Percentiles rank a stretch among this genome's conserved stretches.
Conservation (phyloP, 2,113 vertebrate genomes). For the Grammomys dolichurus region DNA sequence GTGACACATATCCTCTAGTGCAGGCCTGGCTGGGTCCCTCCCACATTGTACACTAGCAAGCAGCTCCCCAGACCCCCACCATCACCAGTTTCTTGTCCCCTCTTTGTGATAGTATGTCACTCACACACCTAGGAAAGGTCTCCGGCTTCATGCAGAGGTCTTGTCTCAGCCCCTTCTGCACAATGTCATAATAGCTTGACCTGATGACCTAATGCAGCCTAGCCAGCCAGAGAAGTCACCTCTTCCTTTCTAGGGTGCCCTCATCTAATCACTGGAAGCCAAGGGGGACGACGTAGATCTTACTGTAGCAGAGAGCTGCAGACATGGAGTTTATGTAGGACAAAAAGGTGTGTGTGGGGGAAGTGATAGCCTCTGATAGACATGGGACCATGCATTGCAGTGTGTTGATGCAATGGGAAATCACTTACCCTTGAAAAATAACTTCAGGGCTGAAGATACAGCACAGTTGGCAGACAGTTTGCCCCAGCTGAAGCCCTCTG, state of each 20-base stretch:
- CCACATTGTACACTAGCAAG: background rate
- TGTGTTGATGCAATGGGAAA: background rate
- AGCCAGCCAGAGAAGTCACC: background rate
- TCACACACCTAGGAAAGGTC: background rate
- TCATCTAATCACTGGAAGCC: background rate
- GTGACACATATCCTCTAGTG: accelerated
- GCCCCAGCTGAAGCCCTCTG: background rate
- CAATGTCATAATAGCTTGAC: accelerated
- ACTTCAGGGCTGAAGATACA: background rate
- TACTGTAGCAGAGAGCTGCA: too few relatives aligned
- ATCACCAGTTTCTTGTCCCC: accelerated
- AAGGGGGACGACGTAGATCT: background rate
- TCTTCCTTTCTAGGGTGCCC: accelerated
- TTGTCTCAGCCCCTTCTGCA: accelerated
- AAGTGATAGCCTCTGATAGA: background rate
- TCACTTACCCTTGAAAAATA: background rate
- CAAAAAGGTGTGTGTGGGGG: too few relatives aligned
- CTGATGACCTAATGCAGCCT: accelerated
- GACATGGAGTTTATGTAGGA: background rate
- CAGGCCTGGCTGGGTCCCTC: background rate
- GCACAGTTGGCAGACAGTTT: background rate
- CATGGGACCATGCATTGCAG: background rate
- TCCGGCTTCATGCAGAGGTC: too few relatives aligned
- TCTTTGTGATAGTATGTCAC: accelerated
- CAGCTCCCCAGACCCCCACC: background rate